Evolutionary conservation across 2,888 invertebrate genomes (phyloP), one percentile per base, ranked within the genome.

Genomic region (Eledona agricola): DNA sequence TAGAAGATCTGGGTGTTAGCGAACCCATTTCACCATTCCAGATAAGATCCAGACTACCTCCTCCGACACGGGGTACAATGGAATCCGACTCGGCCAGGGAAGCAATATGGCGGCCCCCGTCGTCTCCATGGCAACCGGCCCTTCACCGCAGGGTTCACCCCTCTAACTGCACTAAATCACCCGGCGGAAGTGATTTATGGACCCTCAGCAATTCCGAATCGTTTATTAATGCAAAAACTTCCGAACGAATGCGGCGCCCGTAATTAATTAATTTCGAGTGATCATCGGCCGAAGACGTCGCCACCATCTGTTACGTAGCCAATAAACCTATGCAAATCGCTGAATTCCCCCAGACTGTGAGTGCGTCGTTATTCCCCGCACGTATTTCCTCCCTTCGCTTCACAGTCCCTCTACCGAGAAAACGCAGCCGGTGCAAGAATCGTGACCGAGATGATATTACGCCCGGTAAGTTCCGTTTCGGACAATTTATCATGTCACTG

Each of bases 391-490:
- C 63, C 66, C 64, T 62, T 62, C 64, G 64, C 63, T 62, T 62
- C 63, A 59, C 59, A 59, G 57, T 64, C 65, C 62, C 59, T 60
- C 59, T 32, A 15, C 28, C 55, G 49, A 56, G 57, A n/a, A n/a
- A n/a, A 58, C 65, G 67, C 74, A 75, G 72, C 74, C 73, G 75
- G 74, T 66, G 71, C 73, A 62, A 59, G 63, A 68, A 66, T 73
- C 75, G 75, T 75, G 75, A 74, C 75, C 72, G 66, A 62, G 66
- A 63, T 64, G 65, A 69, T 71, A 73, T 72, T 72, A 70, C 68
- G 55, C 64, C 59, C 61, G n/a, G n/a, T n/a, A n/a, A n/a, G n/a
- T n/a, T n/a, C n/a, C n/a, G n/a, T n/a, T n/a, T n/a, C n/a, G n/a
- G n/a, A n/a, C n/a, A n/a, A n/a, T n/a, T n/a, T n/a, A n/a, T n/a